These are phyloP conservation scores for Leptoclinus maculatus DNA, from an alignment of 2,797 vertebrate species.

Conservation along the genomic window DNA sequence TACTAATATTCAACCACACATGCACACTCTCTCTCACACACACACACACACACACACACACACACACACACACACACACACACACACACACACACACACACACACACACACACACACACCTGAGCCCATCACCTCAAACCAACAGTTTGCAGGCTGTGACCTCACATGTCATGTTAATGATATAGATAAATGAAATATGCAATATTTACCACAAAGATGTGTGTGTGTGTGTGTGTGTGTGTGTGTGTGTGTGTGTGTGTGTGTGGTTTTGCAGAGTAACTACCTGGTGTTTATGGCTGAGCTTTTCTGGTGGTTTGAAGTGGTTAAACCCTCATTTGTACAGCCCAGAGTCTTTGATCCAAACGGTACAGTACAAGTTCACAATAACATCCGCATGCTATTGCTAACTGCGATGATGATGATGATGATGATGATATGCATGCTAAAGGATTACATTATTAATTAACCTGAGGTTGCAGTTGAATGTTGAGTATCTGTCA, in stretches of 20 bases:
- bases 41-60: conserved; percentile 27
- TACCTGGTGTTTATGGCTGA: conserved; percentile 99
- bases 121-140: too few relatives aligned
- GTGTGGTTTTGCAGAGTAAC: conserved; percentile 89
- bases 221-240: conserved; percentile 41
- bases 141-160: too few relatives aligned
- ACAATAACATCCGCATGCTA: conserved; percentile 4
- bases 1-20: conserved; percentile 2
- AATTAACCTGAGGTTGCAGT: not conserved
- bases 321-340: conserved; percentile 97
- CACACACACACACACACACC: too few relatives aligned
- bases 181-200: conserved; percentile 9
- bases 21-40: not conserved
- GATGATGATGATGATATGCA: not conserved
- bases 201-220: conserved; percentile 32
- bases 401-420: not conserved
- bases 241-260: conserved; percentile 41
- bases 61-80: conserved; percentile 1
- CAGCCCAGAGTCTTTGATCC: conserved; percentile 88
- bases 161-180: not conserved
- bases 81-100: conserved; percentile 35
- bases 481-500: conserved; percentile 1
- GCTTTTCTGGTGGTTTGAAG: conserved; percentile 99
- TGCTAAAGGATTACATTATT: not conserved
- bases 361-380: conserved; percentile 72